Percentiles rank a stretch among this genome's conserved stretches.
Conservation (phyloP, 2,888 invertebrate genomes). For the Lochmaea crataegi region DNA sequence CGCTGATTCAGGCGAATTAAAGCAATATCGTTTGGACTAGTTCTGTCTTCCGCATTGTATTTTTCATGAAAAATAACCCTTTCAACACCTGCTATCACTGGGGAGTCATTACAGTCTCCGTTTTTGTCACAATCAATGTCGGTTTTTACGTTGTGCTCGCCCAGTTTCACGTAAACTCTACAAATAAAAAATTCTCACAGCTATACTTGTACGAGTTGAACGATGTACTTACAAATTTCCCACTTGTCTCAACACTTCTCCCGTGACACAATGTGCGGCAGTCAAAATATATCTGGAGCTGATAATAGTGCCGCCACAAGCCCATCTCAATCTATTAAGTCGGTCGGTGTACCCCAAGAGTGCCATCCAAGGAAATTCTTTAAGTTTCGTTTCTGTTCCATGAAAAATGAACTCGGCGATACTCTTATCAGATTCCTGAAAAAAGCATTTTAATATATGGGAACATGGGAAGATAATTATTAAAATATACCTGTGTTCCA, state of each 20-base stretch:
- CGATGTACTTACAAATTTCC: constrained; percentile 62
- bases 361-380: constrained; percentile 68
- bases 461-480: background rate
- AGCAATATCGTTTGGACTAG: constrained; percentile 59
- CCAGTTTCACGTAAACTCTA: constrained; percentile 58
- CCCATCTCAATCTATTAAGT: constrained; percentile 50
- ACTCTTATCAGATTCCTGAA: constrained; percentile 39
- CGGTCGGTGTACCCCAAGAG: constrained; percentile 63
- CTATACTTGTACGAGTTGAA: constrained; percentile 43
- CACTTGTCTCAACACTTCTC: constrained; percentile 57
- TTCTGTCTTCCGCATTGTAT: constrained; percentile 48
- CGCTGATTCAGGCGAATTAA: constrained; percentile 65
- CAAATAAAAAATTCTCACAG: constrained; percentile 7
- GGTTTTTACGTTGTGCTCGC: constrained; percentile 66
- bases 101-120: constrained; percentile 52
- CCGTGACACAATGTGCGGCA: constrained; percentile 68
- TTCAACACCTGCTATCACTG: constrained; percentile 54
- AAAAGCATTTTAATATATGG: too few relatives aligned
- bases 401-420: constrained; percentile 53
- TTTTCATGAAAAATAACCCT: constrained; percentile 50
- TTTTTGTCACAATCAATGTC: constrained; percentile 62
- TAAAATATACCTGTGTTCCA: constrained; percentile 53
- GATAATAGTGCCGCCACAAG: constrained; percentile 69
- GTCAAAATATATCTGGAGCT: constrained; percentile 68
- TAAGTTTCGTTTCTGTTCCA: constrained; percentile 61